phyloP scores from a whole-genome alignment of 1,140 invertebrate genomes.

The Campoletis sonorensis region DNA sequence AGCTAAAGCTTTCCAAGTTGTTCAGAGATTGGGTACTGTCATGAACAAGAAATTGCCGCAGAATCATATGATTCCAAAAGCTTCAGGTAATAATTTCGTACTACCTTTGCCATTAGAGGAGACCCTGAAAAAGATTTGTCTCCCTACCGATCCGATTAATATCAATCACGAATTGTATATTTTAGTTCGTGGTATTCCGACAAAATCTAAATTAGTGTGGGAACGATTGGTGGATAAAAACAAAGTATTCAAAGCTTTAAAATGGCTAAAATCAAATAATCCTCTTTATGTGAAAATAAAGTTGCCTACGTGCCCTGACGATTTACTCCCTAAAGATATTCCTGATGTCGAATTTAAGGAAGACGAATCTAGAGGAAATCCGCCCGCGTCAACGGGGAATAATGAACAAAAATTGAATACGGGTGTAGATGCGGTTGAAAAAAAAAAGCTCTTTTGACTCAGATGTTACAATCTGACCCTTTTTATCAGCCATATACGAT shows the following conservation, averaged over 20 bases:
- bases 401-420: too few relatives aligned
- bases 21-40: constrained; percentile 34
- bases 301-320: constrained; percentile 41
- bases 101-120: constrained; percentile 44
- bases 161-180: constrained; percentile 52
- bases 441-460: too few relatives aligned
- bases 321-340: constrained; percentile 17
- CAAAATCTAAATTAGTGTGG: constrained; percentile 57
- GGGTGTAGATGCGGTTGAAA: background rate
- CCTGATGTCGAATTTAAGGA: constrained; percentile 24
- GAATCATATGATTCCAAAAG: constrained; percentile 39
- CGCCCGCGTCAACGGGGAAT: too few relatives aligned
- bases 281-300: constrained; percentile 50
- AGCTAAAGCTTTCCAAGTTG: too few relatives aligned
- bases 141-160: constrained; percentile 44
- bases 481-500: constrained; percentile 57
- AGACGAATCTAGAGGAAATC: background rate
- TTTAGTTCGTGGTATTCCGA: constrained; percentile 54
- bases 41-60: constrained; percentile 21
- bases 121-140: too few relatives aligned
- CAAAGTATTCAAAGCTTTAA: constrained; percentile 52
- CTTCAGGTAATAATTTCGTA: constrained; percentile 51
- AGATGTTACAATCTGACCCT: constrained; percentile 38
- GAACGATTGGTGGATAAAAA: constrained; percentile 52
- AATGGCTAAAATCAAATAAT: constrained; percentile 54